Conservation (phyloP, 2,113 vertebrate species). For the Mesoclemmys tuberculata region DNA sequence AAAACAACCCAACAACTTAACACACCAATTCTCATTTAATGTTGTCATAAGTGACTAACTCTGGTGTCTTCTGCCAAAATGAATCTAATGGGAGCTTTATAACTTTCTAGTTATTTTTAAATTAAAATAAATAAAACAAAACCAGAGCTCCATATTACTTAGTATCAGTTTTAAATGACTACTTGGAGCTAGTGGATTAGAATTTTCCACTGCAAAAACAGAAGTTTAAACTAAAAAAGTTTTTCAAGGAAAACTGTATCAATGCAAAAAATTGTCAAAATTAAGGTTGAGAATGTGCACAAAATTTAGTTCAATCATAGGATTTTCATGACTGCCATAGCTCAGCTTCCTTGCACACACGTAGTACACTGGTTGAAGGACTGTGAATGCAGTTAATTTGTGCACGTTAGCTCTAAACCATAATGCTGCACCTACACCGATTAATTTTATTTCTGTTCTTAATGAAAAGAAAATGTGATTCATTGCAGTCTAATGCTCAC, state of each 20-base stretch:
- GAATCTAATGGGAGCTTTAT: background rate
- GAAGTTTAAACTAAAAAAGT: background rate
- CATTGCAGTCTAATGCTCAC: background rate
- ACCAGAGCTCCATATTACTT: background rate
- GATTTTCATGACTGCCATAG: background rate
- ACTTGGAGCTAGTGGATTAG: background rate
- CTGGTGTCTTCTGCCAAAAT: background rate
- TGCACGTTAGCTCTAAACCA: background rate
- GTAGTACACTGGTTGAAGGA: background rate
- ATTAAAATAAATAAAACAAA: background rate
- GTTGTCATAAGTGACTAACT: background rate
- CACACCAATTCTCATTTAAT: background rate
- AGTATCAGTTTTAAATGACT: background rate
- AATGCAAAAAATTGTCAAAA: background rate
- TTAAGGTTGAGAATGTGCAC: background rate
- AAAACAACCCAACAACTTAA: background rate
- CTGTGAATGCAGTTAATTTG: background rate
- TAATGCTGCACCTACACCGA: background rate
- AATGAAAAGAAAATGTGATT: background rate
- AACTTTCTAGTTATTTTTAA: background rate
- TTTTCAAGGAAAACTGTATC: background rate
- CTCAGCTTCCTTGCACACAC: background rate
- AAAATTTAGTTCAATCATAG: background rate
- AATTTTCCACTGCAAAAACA: background rate
- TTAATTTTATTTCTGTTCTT: background rate